Conservation (phyloP, 1,140 invertebrate genomes). For the Drosophila burlai region DNA sequence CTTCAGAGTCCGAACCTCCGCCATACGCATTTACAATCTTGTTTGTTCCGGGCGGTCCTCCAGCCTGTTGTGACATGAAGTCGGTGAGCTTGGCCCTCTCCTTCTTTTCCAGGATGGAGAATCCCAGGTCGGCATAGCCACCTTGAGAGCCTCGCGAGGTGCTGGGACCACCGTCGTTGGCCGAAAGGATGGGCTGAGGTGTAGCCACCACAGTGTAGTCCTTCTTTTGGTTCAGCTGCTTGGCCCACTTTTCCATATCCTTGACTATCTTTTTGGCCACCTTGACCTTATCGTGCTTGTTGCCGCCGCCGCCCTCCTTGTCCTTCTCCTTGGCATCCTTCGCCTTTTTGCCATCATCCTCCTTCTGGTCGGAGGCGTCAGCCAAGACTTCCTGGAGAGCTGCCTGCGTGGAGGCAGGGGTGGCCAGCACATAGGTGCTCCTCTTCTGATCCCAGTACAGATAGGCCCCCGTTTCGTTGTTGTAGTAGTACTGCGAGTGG, state of each 20-base stretch:
- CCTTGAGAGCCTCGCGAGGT: slow-evolving; percentile 68
- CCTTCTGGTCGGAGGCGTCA: slow-evolving; percentile 48
- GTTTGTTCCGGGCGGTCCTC: slow-evolving; percentile 30
- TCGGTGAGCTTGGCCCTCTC: slow-evolving; percentile 62
- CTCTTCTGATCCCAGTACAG: slow-evolving; percentile 97
- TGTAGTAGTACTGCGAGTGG: slow-evolving; percentile 97
- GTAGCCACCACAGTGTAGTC: slow-evolving; percentile 87
- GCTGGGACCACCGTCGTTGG: slow-evolving; percentile 59
- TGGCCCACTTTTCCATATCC: slow-evolving; percentile 98
- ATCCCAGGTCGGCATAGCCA: slow-evolving; percentile 95
- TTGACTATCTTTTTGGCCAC: slow-evolving; percentile 99
- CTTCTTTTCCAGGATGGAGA: slow-evolving; percentile 92
- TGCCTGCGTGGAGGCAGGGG: slow-evolving; percentile 86
- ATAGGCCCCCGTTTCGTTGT: slow-evolving; percentile 95
- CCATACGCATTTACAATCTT: slow-evolving; percentile 91
- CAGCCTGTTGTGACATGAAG: slow-evolving; percentile 40
- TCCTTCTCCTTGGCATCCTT: slow-evolving; percentile 82
- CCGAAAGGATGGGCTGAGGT: slow-evolving; percentile 62
- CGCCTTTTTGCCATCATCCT: slow-evolving; percentile 85
- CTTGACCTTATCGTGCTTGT: slow-evolving; percentile 94
- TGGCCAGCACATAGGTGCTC: slow-evolving; percentile 92
- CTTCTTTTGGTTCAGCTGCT: slow-evolving; percentile 98
- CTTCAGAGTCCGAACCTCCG: slow-evolving; percentile 86
- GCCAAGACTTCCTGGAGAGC: slow-evolving; percentile 70
- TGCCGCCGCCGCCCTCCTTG: slow-evolving; percentile 62